Evolutionary conservation across 2,113 vertebrate species (phyloP), one percentile per base, ranked within the genome.

Genomic region (Vulpes vulpes): DNA sequence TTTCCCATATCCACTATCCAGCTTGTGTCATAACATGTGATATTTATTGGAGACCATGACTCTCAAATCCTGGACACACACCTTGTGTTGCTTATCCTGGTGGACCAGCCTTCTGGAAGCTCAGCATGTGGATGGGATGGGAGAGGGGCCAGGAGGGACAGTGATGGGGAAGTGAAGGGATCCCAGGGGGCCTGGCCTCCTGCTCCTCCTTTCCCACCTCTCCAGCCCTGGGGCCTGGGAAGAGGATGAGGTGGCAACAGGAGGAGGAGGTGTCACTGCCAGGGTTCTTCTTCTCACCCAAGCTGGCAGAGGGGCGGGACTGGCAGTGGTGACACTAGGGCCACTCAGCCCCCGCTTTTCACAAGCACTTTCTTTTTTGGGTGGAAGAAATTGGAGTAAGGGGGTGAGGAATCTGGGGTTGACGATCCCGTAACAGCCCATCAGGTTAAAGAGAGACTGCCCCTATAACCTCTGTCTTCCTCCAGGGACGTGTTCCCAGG

Each of bases 331-430:
- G 94, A 97, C 94, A 96, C 95, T 84, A 94, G 94, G 95, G 95
- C 97, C 92, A 97, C 96, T 97, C 97, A 94, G 96, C 97, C 97
- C 92, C 96, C 88, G 43, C 96, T 97, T 97, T 98, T 98, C 98
- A 98, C 98, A 98, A 87, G 96, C 92, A 95, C 92, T 97, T 97
- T 97, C 96, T 97, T 98, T 98, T 98, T 97, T 98, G 94, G 97
- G 94, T 97, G 65, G 96, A 98, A 96, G 95, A 88, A 96, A 92
- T 82, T 55, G 62, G 89, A 96, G 80, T 65, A 65, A 88, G 97
- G 35, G 69, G 82, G 74, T 69, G 81, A 96, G 80, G 64, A 84
- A 82, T 92, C 80, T 27, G 38, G n/a, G 38, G 55, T 78, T 79
- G 67, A 69, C 22, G 38, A 89, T 67, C 90, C 95, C 86, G 32